Evolutionary conservation across 2,888 invertebrate species (phyloP), one percentile per base, ranked within the genome.

Genomic region (Dasysyrphus albostriatus): DNA sequence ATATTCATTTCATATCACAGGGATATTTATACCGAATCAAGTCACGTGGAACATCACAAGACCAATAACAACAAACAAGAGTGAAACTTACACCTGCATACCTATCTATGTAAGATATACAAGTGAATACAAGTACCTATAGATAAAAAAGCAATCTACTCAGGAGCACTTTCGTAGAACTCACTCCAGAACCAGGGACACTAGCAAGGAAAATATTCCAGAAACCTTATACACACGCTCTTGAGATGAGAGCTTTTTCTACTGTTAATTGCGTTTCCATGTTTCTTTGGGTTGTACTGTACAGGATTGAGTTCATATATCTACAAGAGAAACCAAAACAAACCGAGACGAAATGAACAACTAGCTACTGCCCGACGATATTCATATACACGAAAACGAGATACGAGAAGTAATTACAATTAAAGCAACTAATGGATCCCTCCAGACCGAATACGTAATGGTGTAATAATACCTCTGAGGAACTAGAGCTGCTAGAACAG

Each of bases 391-490:
- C 51, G n/a, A n/a, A n/a, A n/a, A n/a, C n/a, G n/a, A n/a, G n/a
- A n/a, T n/a, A n/a, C n/a, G 47, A 74, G 78, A 51, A 74, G 77
- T 87, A 87, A 87, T 87, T 87, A 82, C 82, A 87, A 82, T 82
- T 87, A 82, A 63, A 58, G 67, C 34, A 78, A 65, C 77, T 77
- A 82, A 82, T 82, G 82, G 77, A 81, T 81, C 81, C 73, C 85
- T 54, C 56, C 34, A 83, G 88, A 81, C 83, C 74, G 88, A 88
- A 88, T 82, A 88, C 87, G 80, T 89, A 89, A 89, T 89, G 89
- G 85, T 83, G 89, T 89, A 89, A 88, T 88, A 88, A 89, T 88
- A 89, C 88, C 89, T 88, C 59, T 82, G 88, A 88, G 88, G 83
- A 83, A 79, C 70, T 85, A 80, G 77, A 78, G 44, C 34, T n/a